Evolutionary conservation across 2,888 invertebrate species (phyloP), one percentile per base, ranked within the genome.

Genomic region (Petrophora chlorosata): DNA sequence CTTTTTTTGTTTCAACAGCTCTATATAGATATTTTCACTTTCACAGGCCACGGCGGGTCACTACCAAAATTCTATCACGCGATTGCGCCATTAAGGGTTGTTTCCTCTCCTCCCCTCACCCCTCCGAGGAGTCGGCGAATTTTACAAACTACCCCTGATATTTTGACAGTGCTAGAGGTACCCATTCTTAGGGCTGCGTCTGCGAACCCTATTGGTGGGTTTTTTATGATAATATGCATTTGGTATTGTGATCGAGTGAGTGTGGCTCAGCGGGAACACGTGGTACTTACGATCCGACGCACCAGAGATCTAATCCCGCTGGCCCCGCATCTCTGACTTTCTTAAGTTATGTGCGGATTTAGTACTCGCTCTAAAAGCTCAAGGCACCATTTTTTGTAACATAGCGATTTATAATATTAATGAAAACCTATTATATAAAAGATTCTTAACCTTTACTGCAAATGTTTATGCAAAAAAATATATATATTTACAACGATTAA

Each of bases 31-130:
- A 84, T 84, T 88, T 89, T 90, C 89, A 90, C 89, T 90, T 89
- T 90, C 88, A 82, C 82, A 73, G 78, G 78, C 73, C 73, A 79
- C 78, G 76, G 73, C 77, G 82, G 88, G 88, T 88, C 89, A 89
- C 85, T 89, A 88, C 84, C 89, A 84, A 89, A 89, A 89, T 87
- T 84, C 82, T 85, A 89, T 86, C 91, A 91, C 91, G 91, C 91
- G 79, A 90, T 89, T 66, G 80, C 71, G 79, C 90, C 89, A 91
- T 91, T 90, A 91, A 78, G 87, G 85, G 83, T 82, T 79, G 86
- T 82, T 80, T 73, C 66, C 62, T 63, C 74, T 74, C 76, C 70
- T 65, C 65, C 62, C 38, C 53, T 53, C 66, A 41, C 41, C 53
- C 61, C 50, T 32, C 51, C 63, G 70, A 78, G 77, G 70, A 78